Conservation (phyloP, 2,888 invertebrate species). For the Agonum fuliginosum region DNA sequence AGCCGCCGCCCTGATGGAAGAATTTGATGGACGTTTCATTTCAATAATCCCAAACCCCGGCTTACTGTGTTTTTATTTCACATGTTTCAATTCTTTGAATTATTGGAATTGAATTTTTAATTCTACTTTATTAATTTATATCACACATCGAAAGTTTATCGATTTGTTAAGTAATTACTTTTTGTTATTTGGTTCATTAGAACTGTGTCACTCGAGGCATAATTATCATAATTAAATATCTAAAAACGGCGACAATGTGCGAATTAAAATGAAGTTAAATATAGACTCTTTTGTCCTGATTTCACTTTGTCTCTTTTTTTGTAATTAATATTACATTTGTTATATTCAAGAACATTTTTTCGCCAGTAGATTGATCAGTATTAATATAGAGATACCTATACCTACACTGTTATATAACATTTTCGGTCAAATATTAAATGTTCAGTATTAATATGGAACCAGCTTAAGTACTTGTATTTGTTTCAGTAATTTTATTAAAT, state of each 20-base stretch:
- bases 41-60: constrained; percentile 20
- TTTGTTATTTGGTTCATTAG: neutral
- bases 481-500: too few species aligned
- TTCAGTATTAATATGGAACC: too few species aligned
- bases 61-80: constrained; percentile 24
- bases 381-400: too few species aligned
- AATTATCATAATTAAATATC: constrained; percentile 1
- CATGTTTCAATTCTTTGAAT: constrained; percentile 12
- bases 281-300: too few species aligned
- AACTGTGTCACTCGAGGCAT: neutral
- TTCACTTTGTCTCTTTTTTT: too few species aligned
- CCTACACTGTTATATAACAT: too few species aligned
- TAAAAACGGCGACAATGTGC: neutral
- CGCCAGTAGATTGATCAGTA: too few species aligned
- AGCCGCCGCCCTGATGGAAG: neutral
- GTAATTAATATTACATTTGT: too few species aligned
- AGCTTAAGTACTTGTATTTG: too few species aligned
- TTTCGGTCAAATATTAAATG: too few species aligned
- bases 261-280: too few species aligned
- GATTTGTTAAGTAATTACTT: constrained; percentile 10
- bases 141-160: neutral
- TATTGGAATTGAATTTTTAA: constrained; percentile 11
- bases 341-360: too few species aligned
- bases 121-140: neutral
- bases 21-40: constrained; percentile 33